A percentile compares a stretch with the other conserved stretches of the same genome.
These are phyloP conservation scores for Ricordea florida DNA, from an alignment of 92 coral and sea anemone genomes.

Conservation along the genomic window DNA sequence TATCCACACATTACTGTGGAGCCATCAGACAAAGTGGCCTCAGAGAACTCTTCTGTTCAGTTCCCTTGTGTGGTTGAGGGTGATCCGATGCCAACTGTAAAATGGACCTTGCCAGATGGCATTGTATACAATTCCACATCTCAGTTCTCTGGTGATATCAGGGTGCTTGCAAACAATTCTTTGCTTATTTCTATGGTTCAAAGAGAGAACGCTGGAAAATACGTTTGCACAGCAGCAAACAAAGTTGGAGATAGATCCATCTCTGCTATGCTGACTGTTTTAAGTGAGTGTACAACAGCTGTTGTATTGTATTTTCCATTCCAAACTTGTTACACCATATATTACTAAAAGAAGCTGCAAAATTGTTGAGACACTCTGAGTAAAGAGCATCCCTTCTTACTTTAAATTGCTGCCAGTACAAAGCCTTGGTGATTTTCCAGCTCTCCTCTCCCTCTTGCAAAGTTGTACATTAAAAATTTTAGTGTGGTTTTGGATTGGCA, in stretches of 20 bases:
- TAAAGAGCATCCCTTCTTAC: too few relatives aligned
- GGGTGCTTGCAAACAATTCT: constrained; percentile 80
- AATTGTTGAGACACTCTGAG: too few relatives aligned
- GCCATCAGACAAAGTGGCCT: constrained; percentile 48
- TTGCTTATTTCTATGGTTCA: constrained; percentile 57
- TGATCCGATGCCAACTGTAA: constrained; percentile 56
- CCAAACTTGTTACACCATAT: too few relatives aligned
- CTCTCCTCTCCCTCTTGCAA: too few relatives aligned
- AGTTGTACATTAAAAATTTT: too few relatives aligned
- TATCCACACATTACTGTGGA: constrained; percentile 60
- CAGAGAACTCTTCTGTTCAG: constrained; percentile 40
- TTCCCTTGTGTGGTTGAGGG: constrained; percentile 61
- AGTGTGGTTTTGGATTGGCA: too few relatives aligned
- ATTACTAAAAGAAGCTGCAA: too few relatives aligned
- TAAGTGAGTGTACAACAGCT: constrained; percentile 73
- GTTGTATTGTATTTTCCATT: too few relatives aligned
- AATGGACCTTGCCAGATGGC: constrained; percentile 82
- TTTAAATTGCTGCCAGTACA: too few relatives aligned
- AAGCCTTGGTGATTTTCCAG: too few relatives aligned
- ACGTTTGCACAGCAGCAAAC: constrained; percentile 79
- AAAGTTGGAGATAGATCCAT: constrained; percentile 56
- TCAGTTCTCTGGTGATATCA: constrained; percentile 30
- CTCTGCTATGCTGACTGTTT: constrained; percentile 62
- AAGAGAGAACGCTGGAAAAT: constrained; percentile 67
- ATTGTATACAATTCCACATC: constrained; percentile 19